Conservation (phyloP, 2,888 invertebrate genomes). For the Eucera pruinosa region DNA sequence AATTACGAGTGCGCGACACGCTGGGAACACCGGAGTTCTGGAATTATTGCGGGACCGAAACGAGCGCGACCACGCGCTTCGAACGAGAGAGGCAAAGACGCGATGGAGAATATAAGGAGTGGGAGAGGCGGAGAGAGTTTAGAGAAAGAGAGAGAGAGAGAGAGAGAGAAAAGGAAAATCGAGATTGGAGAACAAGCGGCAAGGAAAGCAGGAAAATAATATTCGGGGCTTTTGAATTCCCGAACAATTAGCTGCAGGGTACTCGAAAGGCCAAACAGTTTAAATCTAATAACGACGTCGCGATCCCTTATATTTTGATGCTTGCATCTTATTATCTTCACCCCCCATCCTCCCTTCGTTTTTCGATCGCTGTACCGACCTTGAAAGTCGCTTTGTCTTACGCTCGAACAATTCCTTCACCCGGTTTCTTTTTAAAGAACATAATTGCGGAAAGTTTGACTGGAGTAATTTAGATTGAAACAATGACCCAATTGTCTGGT, state of each 20-base stretch:
- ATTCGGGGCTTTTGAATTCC: constrained; percentile 66
- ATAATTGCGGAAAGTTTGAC: background rate
- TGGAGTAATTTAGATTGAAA: background rate
- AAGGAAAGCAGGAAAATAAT: constrained; percentile 65
- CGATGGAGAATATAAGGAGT: constrained; percentile 25
- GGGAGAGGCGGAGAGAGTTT: background rate
- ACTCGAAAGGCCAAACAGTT: constrained; percentile 73
- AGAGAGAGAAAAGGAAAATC: background rate
- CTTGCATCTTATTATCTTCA: constrained; percentile 51
- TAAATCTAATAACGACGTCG: constrained; percentile 76
- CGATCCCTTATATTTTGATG: constrained; percentile 46
- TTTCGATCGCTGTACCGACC: background rate
- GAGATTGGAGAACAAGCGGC: background rate
- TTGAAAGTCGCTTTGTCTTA: background rate
- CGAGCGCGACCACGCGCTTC: constrained; percentile 49
- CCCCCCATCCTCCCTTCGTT: background rate
- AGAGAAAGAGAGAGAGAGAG: too few species aligned
- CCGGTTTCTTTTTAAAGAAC: background rate
- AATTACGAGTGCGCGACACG: constrained; percentile 71
- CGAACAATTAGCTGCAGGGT: constrained; percentile 73
- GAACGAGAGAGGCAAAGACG: constrained; percentile 59
- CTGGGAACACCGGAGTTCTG: constrained; percentile 50
- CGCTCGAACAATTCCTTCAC: background rate
- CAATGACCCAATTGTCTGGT: background rate
- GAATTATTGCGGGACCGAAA: constrained; percentile 67